Evolutionary conservation across 1,140 invertebrate species (phyloP), one percentile per base, ranked within the genome.

Genomic region (Eumaeus atala): DNA sequence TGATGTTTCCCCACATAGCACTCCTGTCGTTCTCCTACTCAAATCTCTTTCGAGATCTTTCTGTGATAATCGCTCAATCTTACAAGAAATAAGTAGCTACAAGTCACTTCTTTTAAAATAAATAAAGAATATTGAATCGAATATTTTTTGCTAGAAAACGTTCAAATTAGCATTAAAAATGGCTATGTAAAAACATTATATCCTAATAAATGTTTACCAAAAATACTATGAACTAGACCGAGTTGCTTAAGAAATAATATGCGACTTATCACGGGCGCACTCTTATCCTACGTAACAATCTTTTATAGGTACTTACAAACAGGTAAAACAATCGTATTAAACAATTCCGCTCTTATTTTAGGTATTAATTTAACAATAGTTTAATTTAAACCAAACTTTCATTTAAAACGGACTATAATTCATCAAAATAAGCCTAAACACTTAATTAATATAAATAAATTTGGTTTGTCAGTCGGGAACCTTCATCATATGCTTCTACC

Each of bases 231-330:
- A 16, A 14, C 40, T 18, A 44, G 17, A 17, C 17, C 16, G 7
- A 44, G 9, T 42, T 14, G 1, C 40, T 37, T 10, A 37, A 42
- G 12, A 42, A 44, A 44, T 8, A 44, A 44, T 44, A 16, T 17
- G 40, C 40, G 40, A 44, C 12, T 44, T 44, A 44, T 18, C 5
- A 44, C 40, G 17, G 14, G 14, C 40, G 9, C 40, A n/a, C 38
- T 16, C 40, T 44, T 16, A 18, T 14, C 17, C 12, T 28, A 28
- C 21, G 6, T 28, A 28, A 28, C 21, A 28, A 28, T 28, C 21
- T 28, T 28, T 28, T 28, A 28, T 28, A 28, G 21, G 21, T 28
- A 28, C 21, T 28, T 28, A 28, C 21, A 28, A 28, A 28, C 21
- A 28, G 21, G 21, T 28, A 28, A 28, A 28, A 28, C 21, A 28